Evolutionary conservation across 35 echinoderm and acorn worm genomes (phyloP), one percentile per base, ranked within the genome.

Genomic region (Apostichopus californicus): DNA sequence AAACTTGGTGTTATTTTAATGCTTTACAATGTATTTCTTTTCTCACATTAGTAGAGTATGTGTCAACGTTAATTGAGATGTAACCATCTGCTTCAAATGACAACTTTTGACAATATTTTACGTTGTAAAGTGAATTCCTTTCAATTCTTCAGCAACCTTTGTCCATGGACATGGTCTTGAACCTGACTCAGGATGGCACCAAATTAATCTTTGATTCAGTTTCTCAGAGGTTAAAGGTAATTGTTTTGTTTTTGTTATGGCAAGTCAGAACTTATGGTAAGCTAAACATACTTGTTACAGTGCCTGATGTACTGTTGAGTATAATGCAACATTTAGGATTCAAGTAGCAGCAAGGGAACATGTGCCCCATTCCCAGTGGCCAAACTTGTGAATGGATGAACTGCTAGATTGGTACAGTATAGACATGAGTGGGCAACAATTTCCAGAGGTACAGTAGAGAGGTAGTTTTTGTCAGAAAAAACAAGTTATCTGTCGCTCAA

Each of bases 111-210:
- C 71, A 14, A 75, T 17, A 75, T 75, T 17, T 26, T 26, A 18
- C 28, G 2, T 46, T 46, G 34, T 46, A 46, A 46, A 46, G 52
- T 86, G 22, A 21, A 21, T 53, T 8, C 34, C 15, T 86, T 63
- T 65, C 18, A 59, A 68, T 13, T 72, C 57, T 79, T 25, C 78
- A 97, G 96, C 87, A 92, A 53, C 97, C 97, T 5, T 79, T 98
- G 13, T 92, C 87, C 1, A 70, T 98, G 72, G 97, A 98, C 77
- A 82, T 96, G 80, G 91, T 98, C 21, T 95, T 98, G n/a, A 98
- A 98, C 80, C 59, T 98, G 28, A 91, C 95, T n/a, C 97, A 98
- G 73, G 97, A 98, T 92, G 97, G 97, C 11, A 92, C 96, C 46
- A 94, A 91, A 28, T 77, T 98, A 26, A 94, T 96, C 54, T 98